Evolutionary conservation across 2,888 invertebrate species (phyloP).

Genomic region (Trichogramma evanescens): DNA sequence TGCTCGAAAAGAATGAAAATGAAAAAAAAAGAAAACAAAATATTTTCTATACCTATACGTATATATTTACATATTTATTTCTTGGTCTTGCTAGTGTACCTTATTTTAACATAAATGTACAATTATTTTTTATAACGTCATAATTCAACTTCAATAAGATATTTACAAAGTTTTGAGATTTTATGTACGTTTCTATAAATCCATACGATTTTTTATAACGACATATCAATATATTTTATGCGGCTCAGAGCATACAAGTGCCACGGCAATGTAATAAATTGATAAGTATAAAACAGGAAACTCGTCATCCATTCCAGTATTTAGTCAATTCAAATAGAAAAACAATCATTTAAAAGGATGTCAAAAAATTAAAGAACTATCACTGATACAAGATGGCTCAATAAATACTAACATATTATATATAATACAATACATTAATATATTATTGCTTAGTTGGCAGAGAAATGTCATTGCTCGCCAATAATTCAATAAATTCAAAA

Average conservation of each 20-base stretch:
- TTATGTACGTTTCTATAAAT: constrained; percentile 11
- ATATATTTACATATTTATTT: neutral
- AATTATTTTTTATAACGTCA: constrained; percentile 3
- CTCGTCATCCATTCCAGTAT: too few species aligned
- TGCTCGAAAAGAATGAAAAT: neutral
- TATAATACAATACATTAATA: too few species aligned
- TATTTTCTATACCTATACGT: too few species aligned
- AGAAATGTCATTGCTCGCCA: too few species aligned
- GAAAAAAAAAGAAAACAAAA: neutral
- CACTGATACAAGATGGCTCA: too few species aligned
- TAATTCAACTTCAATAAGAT: neutral
- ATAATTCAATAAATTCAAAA: too few species aligned
- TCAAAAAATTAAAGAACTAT: too few species aligned
- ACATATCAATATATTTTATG: constrained; percentile 13
- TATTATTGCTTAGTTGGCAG: too few species aligned
- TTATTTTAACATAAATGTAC: constrained; percentile 7
- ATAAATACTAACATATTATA: too few species aligned
- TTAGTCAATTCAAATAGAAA: too few species aligned
- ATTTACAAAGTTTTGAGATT: constrained; percentile 16
- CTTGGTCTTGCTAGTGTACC: neutral
- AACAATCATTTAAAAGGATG: too few species aligned
- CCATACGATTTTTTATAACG: constrained; percentile 17
- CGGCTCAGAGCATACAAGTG: constrained; percentile 8
- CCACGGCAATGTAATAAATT: neutral
- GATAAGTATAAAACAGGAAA: too few species aligned